Evolutionary conservation across 2,113 vertebrate genomes (phyloP), one percentile per base, ranked within the genome.

Genomic region (Cinclus cinclus): DNA sequence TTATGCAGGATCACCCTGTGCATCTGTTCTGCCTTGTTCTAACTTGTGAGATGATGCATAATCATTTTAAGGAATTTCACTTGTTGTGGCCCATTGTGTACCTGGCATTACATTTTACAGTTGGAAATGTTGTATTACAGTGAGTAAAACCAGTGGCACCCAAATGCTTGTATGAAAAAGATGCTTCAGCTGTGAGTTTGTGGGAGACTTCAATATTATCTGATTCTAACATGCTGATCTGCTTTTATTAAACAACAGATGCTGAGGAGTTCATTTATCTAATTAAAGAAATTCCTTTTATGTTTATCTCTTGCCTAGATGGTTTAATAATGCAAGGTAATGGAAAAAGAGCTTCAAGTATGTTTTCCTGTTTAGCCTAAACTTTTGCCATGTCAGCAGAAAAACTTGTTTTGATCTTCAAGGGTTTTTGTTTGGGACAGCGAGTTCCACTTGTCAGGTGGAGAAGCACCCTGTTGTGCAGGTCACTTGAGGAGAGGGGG

Each of bases 261-360:
- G 91, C 92, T 82, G 92, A 96, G 83, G 87, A 97, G 77, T 91
- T 77, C 89, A 90, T 93, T 80, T 86, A 50, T 92, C 89, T 93
- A 95, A 96, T 96, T 94, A 96, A 95, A 96, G 52, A 90, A 78
- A 96, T 96, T 96, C 92, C 94, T 97, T 94, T 96, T 85, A 96
- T 97, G 94, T 97, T 97, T 97, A 95, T 97, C 92, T 96, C 85
- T 89, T 87, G 78, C 56, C 73, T 94, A 82, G 79, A 65, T 92
- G 69, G 33, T 60, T 93, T 94, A 92, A 93, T 96, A 97, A 77
- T 53, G 91, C 91, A 90, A 92, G 83, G 90, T 93, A 96, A 94
- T 96, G 93, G 87, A 90, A 95, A 97, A 91, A 86, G 58, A 88
- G 71, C 75, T 94, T 87, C 75, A 83, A 95, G 52, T 89, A 52